Evolutionary conservation across 2,113 vertebrate genomes (phyloP).

Genomic region (Gobiocypris rarus): DNA sequence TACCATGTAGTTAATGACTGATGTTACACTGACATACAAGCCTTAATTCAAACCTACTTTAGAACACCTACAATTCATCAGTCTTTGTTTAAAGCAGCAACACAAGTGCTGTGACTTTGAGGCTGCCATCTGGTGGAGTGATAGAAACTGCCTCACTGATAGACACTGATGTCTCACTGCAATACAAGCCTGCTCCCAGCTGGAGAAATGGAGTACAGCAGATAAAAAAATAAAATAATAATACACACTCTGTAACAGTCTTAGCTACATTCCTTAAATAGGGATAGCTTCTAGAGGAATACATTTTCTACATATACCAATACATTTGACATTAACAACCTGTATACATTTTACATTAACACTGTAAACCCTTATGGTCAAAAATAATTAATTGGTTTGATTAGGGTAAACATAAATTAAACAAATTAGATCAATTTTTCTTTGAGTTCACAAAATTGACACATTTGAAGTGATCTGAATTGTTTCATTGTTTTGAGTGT

Average conservation of each 20-base stretch:
- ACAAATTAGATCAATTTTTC: no score
- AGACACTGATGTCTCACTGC: not conserved
- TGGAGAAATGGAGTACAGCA: conserved; percentile 46
- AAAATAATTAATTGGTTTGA: no score
- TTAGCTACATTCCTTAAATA: not conserved
- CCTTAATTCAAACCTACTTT: conserved; percentile 20
- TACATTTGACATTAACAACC: not conserved
- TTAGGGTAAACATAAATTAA: no score
- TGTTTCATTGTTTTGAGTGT: no score
- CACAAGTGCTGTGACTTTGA: not conserved
- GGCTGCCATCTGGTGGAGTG: conserved; percentile 39
- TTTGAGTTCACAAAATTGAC: no score
- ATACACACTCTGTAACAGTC: not conserved
- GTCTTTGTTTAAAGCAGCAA: conserved; percentile 37
- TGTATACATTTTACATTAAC: not conserved
- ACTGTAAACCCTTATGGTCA: no score
- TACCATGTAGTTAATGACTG: not conserved
- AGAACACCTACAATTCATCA: conserved; percentile 24
- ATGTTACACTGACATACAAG: conserved; percentile 34
- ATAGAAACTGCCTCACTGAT: not conserved
- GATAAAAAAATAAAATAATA: not conserved
- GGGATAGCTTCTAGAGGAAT: not conserved
- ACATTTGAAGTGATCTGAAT: no score
- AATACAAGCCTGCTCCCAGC: conserved; percentile 72
- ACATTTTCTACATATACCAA: not conserved